These are phyloP conservation scores for Lathronympha strigana DNA, from an alignment of 2,888 invertebrate species.

Conservation along the genomic window DNA sequence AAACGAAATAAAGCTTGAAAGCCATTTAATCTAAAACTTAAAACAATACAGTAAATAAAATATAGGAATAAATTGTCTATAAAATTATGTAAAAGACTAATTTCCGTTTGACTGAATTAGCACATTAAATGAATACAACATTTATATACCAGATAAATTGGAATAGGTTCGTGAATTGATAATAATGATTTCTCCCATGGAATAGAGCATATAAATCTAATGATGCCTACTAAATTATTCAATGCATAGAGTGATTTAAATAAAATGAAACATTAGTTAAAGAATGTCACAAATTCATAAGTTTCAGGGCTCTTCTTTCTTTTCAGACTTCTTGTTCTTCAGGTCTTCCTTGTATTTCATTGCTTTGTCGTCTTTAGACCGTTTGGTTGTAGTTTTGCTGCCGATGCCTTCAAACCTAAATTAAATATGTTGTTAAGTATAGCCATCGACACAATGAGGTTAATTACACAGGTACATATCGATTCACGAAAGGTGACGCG, in stretches of 20 bases:
- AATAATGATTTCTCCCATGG: too few species aligned
- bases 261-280: too few species aligned
- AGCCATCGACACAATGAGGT: too few species aligned
- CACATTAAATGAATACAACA: background rate
- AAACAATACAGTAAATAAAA: background rate
- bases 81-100: background rate
- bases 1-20: background rate
- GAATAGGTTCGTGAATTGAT: too few species aligned
- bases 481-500: too few species aligned
- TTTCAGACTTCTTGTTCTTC: conserved; percentile 29
- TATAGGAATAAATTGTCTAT: background rate
- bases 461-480: too few species aligned
- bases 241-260: too few species aligned
- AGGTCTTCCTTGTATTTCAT: conserved; percentile 56
- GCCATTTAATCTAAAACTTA: background rate
- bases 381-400: conserved; percentile 63
- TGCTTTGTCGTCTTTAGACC: conserved; percentile 65
- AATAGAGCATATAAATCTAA: too few species aligned
- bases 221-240: too few species aligned
- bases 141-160: too few species aligned
- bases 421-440: conserved; percentile 20
- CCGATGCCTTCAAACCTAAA: conserved; percentile 67
- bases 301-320: conserved; percentile 1
- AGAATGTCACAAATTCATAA: too few species aligned
- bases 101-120: background rate